A percentile compares a stretch with the other conserved stretches of the same genome.
Conservation (phyloP, 2,797 vertebrate species). For the Falco concolor region DNA sequence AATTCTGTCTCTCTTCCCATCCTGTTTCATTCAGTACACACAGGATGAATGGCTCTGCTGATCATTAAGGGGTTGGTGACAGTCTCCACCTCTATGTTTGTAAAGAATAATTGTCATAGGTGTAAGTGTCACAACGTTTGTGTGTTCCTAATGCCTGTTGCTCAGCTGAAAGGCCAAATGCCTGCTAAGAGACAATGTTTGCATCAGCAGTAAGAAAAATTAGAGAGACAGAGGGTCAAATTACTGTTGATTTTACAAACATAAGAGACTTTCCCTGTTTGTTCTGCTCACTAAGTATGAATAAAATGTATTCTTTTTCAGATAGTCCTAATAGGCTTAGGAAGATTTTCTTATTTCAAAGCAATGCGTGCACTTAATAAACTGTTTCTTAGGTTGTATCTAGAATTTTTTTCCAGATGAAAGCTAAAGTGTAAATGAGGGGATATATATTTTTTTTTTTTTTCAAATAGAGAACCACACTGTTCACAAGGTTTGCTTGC, state of each 20-base stretch:
- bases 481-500: not conserved
- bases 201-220: not conserved
- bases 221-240: not conserved
- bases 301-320: not conserved
- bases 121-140: rapidly evolving
- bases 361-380: not conserved
- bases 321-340: not conserved
- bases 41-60: not conserved
- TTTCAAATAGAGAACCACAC: not conserved
- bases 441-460: not conserved
- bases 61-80: not conserved
- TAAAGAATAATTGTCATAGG: not conserved
- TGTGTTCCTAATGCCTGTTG: not conserved
- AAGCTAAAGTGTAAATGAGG: not conserved
- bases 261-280: not conserved
- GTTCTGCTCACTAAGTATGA: not conserved
- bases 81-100: not conserved
- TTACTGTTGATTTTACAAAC: not conserved
- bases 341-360: not conserved
- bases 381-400: not conserved
- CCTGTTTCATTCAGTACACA: not conserved
- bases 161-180: not conserved
- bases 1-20: not conserved
- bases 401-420: not conserved
- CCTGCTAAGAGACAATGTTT: not conserved